These are phyloP conservation scores for Anhinga anhinga DNA, from an alignment of 2,113 vertebrate species.

Conservation along the genomic window DNA sequence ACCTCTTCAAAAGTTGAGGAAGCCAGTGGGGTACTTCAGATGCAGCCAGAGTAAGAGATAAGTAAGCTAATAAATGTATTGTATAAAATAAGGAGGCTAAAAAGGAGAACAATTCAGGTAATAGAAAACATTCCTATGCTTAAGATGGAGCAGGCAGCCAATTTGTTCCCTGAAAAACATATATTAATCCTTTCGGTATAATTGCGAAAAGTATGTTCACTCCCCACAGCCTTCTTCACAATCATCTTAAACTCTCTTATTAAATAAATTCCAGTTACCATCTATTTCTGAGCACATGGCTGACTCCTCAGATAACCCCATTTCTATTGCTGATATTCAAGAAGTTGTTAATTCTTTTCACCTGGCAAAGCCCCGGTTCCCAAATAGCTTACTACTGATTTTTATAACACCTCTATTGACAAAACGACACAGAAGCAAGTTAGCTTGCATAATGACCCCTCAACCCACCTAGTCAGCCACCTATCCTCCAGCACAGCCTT, in stretches of 20 bases:
- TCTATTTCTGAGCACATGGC: neutral
- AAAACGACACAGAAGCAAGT: constrained; percentile 58
- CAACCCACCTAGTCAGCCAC: constrained; percentile 27
- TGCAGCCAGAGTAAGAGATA: neutral
- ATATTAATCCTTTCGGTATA: neutral
- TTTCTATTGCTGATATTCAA: constrained; percentile 62
- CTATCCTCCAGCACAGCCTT: constrained; percentile 1
- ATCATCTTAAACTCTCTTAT: neutral
- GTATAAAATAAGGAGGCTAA: neutral
- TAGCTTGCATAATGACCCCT: constrained; percentile 26
- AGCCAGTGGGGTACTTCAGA: neutral
- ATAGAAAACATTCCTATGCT: neutral
- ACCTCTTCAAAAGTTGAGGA: neutral
- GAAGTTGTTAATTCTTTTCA: constrained; percentile 65
- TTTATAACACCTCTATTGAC: constrained; percentile 68
- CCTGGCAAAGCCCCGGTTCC: constrained; percentile 62
- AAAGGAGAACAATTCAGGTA: neutral
- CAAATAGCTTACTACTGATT: constrained; percentile 68
- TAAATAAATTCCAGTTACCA: constrained; percentile 4
- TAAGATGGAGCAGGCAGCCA: neutral
- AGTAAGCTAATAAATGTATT: neutral
- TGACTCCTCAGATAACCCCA: constrained; percentile 31
- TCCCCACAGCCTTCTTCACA: neutral
- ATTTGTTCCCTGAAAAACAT: neutral
- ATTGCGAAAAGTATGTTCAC: neutral